These are phyloP conservation scores for Myotis yumanensis DNA, from an alignment of 2,113 vertebrate species.

Conservation along the genomic window DNA sequence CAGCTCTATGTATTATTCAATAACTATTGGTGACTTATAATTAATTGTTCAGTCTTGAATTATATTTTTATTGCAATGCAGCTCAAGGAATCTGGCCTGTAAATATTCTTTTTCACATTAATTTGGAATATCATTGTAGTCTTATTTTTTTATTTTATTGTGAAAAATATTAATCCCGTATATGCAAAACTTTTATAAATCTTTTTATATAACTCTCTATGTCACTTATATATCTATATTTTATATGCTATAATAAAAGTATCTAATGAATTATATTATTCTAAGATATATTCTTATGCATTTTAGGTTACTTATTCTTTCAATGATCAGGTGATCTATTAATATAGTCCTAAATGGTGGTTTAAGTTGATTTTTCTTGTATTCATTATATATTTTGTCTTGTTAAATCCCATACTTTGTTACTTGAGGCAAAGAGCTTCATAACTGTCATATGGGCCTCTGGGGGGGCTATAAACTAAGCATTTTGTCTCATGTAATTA, in stretches of 20 bases:
- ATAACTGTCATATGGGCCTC: not conserved
- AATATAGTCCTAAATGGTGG: not conserved
- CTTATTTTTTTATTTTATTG: not conserved
- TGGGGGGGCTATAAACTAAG: accelerated
- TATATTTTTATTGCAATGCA: not conserved
- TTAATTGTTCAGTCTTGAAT: not conserved
- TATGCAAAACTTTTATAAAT: not conserved
- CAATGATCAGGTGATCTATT: not conserved
- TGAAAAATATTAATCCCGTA: not conserved
- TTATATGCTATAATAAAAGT: not conserved
- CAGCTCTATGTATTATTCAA: not conserved
- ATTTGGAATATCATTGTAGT: not conserved
- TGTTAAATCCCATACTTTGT: not conserved
- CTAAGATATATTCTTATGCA: not conserved
- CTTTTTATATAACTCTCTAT: not conserved
- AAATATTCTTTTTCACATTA: not conserved
- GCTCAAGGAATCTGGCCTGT: not conserved
- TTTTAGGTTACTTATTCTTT: constrained; percentile 4
- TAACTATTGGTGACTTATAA: not conserved
- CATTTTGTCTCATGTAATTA: not conserved
- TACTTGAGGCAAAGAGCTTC: not conserved
- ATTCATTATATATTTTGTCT: not conserved
- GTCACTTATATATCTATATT: not conserved
- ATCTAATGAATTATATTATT: not conserved
- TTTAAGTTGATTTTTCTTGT: constrained; percentile 20